Evolutionary conservation across 2,888 invertebrate genomes (phyloP).

Genomic region (Drosophila niveifrons): DNA sequence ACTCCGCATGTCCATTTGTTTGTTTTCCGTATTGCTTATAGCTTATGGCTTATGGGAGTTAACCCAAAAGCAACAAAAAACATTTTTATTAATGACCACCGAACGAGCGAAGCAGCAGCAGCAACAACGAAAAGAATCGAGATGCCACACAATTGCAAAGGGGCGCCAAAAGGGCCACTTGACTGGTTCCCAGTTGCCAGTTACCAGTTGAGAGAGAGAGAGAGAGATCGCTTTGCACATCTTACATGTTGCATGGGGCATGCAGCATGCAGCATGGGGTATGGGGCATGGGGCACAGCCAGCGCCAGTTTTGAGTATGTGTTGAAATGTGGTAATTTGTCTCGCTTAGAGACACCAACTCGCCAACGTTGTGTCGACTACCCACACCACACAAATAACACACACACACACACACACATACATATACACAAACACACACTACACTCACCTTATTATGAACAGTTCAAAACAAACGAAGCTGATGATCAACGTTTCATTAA

Average conservation of each 20-base stretch:
- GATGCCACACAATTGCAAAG: conserved; percentile 76
- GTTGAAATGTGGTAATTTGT: conserved; percentile 81
- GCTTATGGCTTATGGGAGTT: conserved; percentile 69
- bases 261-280: conserved; percentile 21
- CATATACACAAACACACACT: not conserved
- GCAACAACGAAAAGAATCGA: conserved; percentile 15
- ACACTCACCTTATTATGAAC: too few species aligned
- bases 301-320: conserved; percentile 76
- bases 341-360: conserved; percentile 71
- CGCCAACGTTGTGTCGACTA: conserved; percentile 28
- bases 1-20: conserved; percentile 69
- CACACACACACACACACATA: conserved; percentile 17
- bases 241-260: conserved; percentile 19
- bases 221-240: conserved; percentile 8
- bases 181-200: conserved; percentile 19
- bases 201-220: not conserved
- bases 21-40: conserved; percentile 68
- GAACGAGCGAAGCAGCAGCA: conserved; percentile 31
- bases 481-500: conserved; percentile 77
- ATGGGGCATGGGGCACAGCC: conserved; percentile 31
- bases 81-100: conserved; percentile 81
- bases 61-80: conserved; percentile 62
- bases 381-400: conserved; percentile 48
- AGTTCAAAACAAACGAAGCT: conserved; percentile 25
- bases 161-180: conserved; percentile 81